Conservation (phyloP, 2,113 vertebrate species). For the Ammodramus savannarum region DNA sequence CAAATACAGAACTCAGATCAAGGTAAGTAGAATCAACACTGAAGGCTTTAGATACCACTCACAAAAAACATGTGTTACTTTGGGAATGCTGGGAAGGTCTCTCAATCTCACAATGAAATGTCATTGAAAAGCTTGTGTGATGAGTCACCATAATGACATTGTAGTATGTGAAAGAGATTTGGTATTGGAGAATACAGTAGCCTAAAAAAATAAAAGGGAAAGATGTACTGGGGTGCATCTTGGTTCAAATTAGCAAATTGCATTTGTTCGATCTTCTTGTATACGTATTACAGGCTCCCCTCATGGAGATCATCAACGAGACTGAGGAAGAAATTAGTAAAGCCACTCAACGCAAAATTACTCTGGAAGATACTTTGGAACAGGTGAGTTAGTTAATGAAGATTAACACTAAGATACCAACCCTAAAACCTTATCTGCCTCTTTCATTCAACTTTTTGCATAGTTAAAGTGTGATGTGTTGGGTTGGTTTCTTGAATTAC, state of each 20-base stretch:
- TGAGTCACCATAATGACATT: neutral
- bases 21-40: slow-evolving; percentile 70
- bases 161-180: neutral
- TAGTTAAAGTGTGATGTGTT: neutral
- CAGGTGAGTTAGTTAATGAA: slow-evolving; percentile 66
- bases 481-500: neutral
- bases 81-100: neutral
- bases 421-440: neutral
- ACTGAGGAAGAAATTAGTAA: slow-evolving; percentile 73
- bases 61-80: neutral
- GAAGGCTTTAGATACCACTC: neutral
- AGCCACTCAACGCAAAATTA: slow-evolving; percentile 67
- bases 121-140: neutral
- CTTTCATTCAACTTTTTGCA: neutral
- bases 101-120: neutral
- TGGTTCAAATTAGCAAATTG: neutral
- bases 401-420: neutral
- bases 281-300: slow-evolving; percentile 59
- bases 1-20: slow-evolving; percentile 83
- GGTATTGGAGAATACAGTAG: neutral
- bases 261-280: neutral
- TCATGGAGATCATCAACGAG: slow-evolving; percentile 72
- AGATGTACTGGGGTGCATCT: neutral
- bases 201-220: neutral
- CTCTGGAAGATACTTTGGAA: slow-evolving; percentile 72